Conservation (phyloP, 2,113 vertebrate species). For the Sphyrna mokarran region DNA sequence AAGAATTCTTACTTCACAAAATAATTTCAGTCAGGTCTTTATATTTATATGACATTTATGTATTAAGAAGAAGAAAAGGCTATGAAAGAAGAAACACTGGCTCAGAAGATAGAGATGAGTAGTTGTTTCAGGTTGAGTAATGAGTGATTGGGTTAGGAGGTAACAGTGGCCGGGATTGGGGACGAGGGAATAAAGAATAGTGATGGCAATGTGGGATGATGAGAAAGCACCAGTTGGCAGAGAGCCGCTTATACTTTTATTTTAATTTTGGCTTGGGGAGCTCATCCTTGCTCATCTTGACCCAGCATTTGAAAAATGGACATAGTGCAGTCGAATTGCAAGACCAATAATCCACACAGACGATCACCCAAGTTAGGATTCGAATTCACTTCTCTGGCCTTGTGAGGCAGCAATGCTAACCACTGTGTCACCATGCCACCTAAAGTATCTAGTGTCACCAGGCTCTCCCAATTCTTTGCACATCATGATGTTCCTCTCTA, state of each 20-base stretch:
- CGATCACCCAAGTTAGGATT: no score
- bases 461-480: no score
- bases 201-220: neutral
- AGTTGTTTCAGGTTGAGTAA: neutral
- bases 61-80: neutral
- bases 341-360: neutral
- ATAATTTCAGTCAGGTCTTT: neutral
- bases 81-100: neutral
- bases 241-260: no score
- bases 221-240: neutral
- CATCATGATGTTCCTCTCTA: no score
- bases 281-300: no score
- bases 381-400: no score
- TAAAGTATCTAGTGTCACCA: no score
- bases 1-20: neutral
- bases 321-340: neutral
- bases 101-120: neutral
- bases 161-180: neutral
- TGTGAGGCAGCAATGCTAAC: no score
- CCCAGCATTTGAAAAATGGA: neutral
- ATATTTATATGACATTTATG: neutral
- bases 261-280: no score
- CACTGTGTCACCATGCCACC: no score
- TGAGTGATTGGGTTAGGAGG: neutral
- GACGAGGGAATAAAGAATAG: neutral